Percentiles rank a stretch among this genome's conserved stretches.
Conservation (phyloP, 64 coral and sea anemone species). For the Acropora tenuis region DNA sequence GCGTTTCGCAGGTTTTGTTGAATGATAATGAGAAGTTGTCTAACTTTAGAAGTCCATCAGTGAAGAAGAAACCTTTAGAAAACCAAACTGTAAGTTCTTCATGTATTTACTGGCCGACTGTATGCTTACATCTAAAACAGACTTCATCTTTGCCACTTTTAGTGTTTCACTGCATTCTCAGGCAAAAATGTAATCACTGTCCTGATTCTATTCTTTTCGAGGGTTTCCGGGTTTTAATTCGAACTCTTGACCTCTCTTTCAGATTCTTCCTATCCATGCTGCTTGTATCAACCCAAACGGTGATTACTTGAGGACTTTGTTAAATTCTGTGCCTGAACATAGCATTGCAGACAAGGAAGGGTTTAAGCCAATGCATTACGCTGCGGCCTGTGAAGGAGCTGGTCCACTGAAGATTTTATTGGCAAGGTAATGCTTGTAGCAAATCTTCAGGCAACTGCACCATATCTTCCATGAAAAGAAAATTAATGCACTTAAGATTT, state of each 20-base stretch:
- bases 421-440: conserved; percentile 46
- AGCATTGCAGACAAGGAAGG: conserved; percentile 73
- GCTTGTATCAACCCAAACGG: conserved; percentile 90
- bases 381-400: conserved; percentile 79
- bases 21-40: conserved; percentile 73
- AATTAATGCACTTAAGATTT: no score
- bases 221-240: background rate
- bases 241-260: background rate
- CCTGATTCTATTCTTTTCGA: no score
- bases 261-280: conserved; percentile 80
- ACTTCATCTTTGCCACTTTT: no score
- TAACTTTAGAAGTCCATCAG: conserved; percentile 79
- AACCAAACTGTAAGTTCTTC: conserved; percentile 75
- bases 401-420: conserved; percentile 76
- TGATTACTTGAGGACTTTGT: conserved; percentile 63
- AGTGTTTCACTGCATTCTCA: no score
- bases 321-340: conserved; percentile 68
- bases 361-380: conserved; percentile 83
- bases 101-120: background rate
- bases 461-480: no score
- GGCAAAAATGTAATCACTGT: no score
- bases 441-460: no score
- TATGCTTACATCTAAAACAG: no score
- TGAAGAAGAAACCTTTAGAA: conserved; percentile 80
- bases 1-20: conserved; percentile 64